Evolutionary conservation across 2,113 vertebrate species (phyloP), one percentile per base, ranked within the genome.

Genomic region (Python bivittatus): DNA sequence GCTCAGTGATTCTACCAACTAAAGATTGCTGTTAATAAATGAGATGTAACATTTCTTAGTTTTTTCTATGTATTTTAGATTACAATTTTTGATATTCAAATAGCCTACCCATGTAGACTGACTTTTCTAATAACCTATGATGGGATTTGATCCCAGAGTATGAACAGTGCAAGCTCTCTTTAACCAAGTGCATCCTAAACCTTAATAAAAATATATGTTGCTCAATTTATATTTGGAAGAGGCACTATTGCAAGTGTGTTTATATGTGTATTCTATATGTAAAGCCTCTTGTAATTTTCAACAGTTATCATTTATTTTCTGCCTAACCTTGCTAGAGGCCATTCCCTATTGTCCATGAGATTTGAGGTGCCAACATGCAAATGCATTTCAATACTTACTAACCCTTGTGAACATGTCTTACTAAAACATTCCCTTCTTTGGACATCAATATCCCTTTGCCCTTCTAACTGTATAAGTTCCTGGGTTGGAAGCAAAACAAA

Each of bases 401-500:
- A 91, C 85, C 4, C 89, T 90, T 29, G 88, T 93, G 38, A 90
- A 64, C 79, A 64, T 85, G 85, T 84, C 79, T 86, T 88, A 56
- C 91, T 15, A 0, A 88, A 94, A 94, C 91, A 89, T 2, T 29
- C 2, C 87, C 0, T 89, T 90, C 92, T 93, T 42, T 94, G 61
- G 9, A 11, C 95, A 94, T 79, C 58, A 3, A n/a, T n/a, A n/a
- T n/a, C n/a, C n/a, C n/a, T n/a, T 93, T 94, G 91, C 91, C 93
- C 84, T 92, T 95, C n/a, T 68, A 48, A 64, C 87, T 29, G 93
- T n/a, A 91, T 68, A 29, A 33, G 7, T 89, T 95, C 38, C 25
- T 48, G 68, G n/a, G 92, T 68, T 93, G 93, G 91, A 44, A 85
- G n/a, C 84, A 91, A 60, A 83, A 90, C n/a, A 84, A 56, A 9